Percentiles rank a stretch among this genome's conserved stretches.
Evolutionary conservation across 2,888 invertebrate species (phyloP).

Genomic region (Epirrhoe alternata): DNA sequence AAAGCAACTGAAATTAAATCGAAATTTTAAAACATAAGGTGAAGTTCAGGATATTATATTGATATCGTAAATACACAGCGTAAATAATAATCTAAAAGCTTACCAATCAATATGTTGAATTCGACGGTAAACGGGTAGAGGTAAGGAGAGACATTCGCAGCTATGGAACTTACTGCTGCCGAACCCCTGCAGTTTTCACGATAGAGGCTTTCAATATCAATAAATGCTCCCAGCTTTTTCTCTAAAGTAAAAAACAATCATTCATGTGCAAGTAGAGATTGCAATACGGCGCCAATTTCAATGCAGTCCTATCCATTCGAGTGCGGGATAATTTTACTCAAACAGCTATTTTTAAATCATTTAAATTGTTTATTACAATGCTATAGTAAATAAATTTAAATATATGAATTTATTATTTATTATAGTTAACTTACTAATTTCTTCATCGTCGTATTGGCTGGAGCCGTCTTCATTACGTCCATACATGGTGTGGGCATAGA

Average conservation of each 20-base stretch:
- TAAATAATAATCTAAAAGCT: slow-evolving; percentile 23
- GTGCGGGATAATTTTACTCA: no score
- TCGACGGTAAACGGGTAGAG: slow-evolving; percentile 92
- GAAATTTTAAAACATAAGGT: slow-evolving; percentile 4
- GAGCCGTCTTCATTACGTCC: slow-evolving; percentile 40
- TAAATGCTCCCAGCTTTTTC: slow-evolving; percentile 41
- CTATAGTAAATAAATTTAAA: no score
- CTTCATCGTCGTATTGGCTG: background rate
- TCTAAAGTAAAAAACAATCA: slow-evolving; percentile 9
- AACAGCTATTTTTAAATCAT: background rate
- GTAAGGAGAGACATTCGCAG: slow-evolving; percentile 88
- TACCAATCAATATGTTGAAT: slow-evolving; percentile 91
- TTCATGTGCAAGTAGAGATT: background rate
- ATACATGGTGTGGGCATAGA: slow-evolving; percentile 69
- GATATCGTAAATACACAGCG: background rate
- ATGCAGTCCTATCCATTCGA: background rate
- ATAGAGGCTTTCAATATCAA: slow-evolving; percentile 70
- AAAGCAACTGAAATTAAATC: slow-evolving; percentile 85
- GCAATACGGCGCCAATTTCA: background rate
- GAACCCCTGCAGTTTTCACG: slow-evolving; percentile 77
- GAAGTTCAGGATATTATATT: background rate
- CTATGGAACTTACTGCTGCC: slow-evolving; percentile 75
- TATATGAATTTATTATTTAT: no score
- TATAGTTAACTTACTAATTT: background rate
- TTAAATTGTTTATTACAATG: no score